phyloP scores from a whole-genome alignment of 2,797 vertebrate species.

The Salarias fasciatus region DNA sequence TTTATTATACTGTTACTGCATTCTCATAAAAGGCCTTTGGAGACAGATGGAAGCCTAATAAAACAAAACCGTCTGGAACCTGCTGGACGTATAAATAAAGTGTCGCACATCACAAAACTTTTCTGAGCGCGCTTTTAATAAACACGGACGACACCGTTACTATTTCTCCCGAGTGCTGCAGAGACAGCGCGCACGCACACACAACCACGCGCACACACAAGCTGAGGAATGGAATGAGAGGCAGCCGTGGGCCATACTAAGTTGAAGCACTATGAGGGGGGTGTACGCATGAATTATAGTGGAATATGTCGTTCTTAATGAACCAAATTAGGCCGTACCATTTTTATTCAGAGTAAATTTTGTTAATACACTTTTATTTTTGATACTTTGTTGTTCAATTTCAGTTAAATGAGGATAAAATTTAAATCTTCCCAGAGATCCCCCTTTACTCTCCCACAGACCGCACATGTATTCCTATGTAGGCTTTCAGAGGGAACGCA shows the following conservation, averaged over 20 bases:
- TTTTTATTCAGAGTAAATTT: rapidly evolving
- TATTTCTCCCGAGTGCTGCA: conserved; percentile 50
- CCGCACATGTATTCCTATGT: conserved; percentile 76
- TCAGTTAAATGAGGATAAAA: background rate
- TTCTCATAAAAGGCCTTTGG: too few relatives aligned
- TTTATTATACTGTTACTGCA: too few relatives aligned
- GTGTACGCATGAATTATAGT: rapidly evolving
- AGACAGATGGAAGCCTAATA: background rate
- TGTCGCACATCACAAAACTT: conserved; percentile 31
- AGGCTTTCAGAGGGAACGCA: conserved; percentile 36
- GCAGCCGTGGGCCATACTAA: conserved; percentile 82
- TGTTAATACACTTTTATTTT: background rate
- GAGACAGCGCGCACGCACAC: conserved; percentile 39
- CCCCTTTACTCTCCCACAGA: conserved; percentile 23
- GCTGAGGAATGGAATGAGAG: conserved; percentile 78
- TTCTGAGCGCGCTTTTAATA: conserved; percentile 40
- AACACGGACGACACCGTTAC: background rate
- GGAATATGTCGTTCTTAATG: rapidly evolving
- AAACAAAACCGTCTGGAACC: conserved; percentile 16
- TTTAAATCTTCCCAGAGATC: background rate
- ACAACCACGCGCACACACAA: conserved; percentile 13
- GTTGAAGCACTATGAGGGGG: conserved; percentile 7
- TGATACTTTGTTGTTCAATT: too few relatives aligned
- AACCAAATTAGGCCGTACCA: too few relatives aligned
- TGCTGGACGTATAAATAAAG: conserved; percentile 48